phyloP scores from a whole-genome alignment of 1,140 invertebrate genomes.

The Dreissena polymorpha region DNA sequence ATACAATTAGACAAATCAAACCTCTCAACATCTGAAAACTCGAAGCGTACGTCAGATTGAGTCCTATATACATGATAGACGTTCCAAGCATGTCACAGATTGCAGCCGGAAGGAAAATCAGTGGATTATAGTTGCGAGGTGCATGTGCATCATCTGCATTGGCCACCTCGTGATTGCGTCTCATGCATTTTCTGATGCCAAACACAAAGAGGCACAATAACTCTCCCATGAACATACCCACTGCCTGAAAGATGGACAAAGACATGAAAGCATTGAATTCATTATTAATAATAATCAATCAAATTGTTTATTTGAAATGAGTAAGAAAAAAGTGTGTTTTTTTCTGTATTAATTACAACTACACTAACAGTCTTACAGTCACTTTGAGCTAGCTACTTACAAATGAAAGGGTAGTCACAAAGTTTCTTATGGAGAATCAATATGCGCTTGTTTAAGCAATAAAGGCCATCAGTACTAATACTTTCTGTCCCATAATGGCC shows the following conservation, averaged over 20 bases:
- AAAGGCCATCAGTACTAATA: no score
- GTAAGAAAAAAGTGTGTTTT: no score
- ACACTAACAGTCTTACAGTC: no score
- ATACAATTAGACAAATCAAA: slow-evolving; percentile 61
- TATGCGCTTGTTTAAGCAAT: no score
- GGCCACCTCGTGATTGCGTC: slow-evolving; percentile 79
- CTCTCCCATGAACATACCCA: slow-evolving; percentile 94
- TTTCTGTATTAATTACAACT: no score
- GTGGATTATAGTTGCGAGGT: slow-evolving; percentile 82
- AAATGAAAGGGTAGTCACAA: no score
- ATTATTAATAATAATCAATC: no score
- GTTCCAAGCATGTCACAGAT: slow-evolving; percentile 91
- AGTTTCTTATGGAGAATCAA: no score
- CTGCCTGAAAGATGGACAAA: slow-evolving; percentile 83
- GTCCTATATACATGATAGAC: slow-evolving; percentile 93
- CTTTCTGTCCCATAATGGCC: no score
- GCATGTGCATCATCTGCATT: not conserved
- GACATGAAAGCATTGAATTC: not conserved
- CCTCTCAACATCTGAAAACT: slow-evolving; percentile 99
- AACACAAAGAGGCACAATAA: slow-evolving; percentile 90
- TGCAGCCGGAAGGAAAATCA: slow-evolving; percentile 91
- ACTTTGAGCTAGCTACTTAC: no score
- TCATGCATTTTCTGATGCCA: slow-evolving; percentile 37
- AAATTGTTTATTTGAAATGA: no score
- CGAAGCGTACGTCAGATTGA: slow-evolving; percentile 95